Base-by-base conservation (phyloP, 2,797 vertebrate genomes). In the Enteromius anoplus region DNA sequence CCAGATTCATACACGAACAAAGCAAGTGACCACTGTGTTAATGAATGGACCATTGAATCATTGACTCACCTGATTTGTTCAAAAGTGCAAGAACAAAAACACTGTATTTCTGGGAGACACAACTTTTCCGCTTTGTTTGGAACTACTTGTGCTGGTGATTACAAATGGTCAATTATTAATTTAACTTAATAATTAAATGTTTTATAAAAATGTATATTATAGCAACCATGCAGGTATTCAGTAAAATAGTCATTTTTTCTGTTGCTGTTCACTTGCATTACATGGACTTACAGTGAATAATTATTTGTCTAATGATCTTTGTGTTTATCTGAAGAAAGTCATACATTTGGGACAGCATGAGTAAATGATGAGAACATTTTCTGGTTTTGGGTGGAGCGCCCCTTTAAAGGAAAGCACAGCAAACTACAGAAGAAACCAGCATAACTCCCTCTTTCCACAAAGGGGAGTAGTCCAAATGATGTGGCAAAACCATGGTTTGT, bases 391-490 rank as follows among this genome's bases (percentile, higher is more conserved):
- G 4, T 71, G 11, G 71, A 34, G 47, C 21, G n/a, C 51, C 29
- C 17, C 47, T 34, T 34, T 53, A 73, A 70, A 8, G 23, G 26
- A 62, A 62, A 15, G 58, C 23, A 62, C 58, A 29, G 23, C 12
- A 29, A 60, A 62, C 58, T 62, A 15, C 58, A 62, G 23, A 14
- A 47, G 42, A 26, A 42, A 14, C 14, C 68, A 70, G 42, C 14
- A 15, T 26, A 26, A 51, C 42, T 72, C 2, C 9, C 3, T 72
- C 26, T 75, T 75, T 58, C 12, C 53, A 37, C 15, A 40, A 23
- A 60, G 34, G 53, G 73, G 32, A 7, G 12, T 53, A 76, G 73
- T n/a, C 64, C 1, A 34, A 75, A 80, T 78, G 34, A 75, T n/a
- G 40, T 69, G 37, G 47, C 58, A 19, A 40, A 77, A 55, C 64